Evolutionary conservation across 2,888 invertebrate species (phyloP), one percentile per base, ranked within the genome.

Genomic region (Drosophila gaucha): DNA sequence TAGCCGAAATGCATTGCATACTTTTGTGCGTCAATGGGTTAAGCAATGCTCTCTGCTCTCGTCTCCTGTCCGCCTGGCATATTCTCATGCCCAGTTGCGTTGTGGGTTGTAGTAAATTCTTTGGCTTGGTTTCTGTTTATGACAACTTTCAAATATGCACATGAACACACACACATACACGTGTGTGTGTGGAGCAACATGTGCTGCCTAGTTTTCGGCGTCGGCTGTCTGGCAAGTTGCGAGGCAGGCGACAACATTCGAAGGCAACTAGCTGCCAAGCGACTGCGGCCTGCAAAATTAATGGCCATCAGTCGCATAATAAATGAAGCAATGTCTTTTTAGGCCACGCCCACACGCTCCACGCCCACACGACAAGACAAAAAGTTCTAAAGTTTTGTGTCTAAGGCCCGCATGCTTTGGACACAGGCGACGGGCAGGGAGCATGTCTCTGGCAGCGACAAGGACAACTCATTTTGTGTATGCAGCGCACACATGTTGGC

Each of bases 281-380:
- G 75, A 63, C 63, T 76, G 69, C 71, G 76, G 76, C 71, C 79
- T 77, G 75, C 80, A 80, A 83, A 87, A 87, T 80, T 74, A 87
- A 87, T 88, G 89, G 78, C 77, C 82, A 83, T 79, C 87, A 79
- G 79, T 78, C 80, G 87, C 87, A 89, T 89, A 89, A 87, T 86
- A 89, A 90, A 90, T 89, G 87, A 88, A 88, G 76, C 73, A 63
- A 59, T 74, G 62, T 66, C 64, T 58, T 73, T 67, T 38, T 18
- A n/a, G 36, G 62, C 49, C 72, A 67, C 78, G 66, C 72, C 78
- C 63, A 52, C 62, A 47, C 28, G 55, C 33, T n/a, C 52, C 64
- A 67, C 75, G 66, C 74, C 74, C 65, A 56, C 66, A 59, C 46
- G 46, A 38, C 41, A 55, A 72, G 41, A 28, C 68, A 69, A 67